Base-by-base conservation (phyloP, 2,113 vertebrate genomes). In the Silurus glanis region DNA sequence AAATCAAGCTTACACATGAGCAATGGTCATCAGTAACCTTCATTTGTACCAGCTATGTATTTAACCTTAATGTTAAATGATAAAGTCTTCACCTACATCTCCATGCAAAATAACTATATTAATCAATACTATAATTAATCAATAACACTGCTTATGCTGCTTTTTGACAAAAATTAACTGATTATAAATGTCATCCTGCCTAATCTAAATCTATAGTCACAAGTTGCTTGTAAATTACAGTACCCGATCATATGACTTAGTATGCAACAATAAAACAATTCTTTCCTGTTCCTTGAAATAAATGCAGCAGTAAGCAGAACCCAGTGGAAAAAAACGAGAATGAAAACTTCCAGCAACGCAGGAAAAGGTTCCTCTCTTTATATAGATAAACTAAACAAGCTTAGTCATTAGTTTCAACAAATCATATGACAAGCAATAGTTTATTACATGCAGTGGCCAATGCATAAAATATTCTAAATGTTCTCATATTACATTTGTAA, bases 321-420 rank as follows among this genome's bases (percentile, higher is more conserved):
- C 67, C 9, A 61, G 14, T 53, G 37, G 37, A 2, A n/a, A 69
- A 71, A 86, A 86, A 72, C 0, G 9, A 86, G 85, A 86, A 86
- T 49, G 6, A 81, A 86, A 86, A 86, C 53, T 72, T 28, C 16
- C 28, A 80, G 51, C 55, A 59, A 67, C 72, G 78, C 85, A 74
- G 37, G 21, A 72, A 80, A 71, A 81, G 37, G 62, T 80, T 86
- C 84, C 84, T 61, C 76, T 69, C 10, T 76, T 79, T n/a, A 81
- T 8, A 80, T 6, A 61, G 28, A 47, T 3, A 25, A 80, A 17
- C 51, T 19, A 80, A 86, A 49, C 16, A 80, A 71, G 55, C 64
- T 86, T 49, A 80, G 21, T 45, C 51, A 58, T 9, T 19, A 53
- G 45, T 23, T 55, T 47, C 69, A 37, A 19, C 17, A 83, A 83